These are phyloP conservation scores for Ormyrus rosae DNA, from an alignment of 2,888 invertebrate genomes.

Conservation along the genomic window DNA sequence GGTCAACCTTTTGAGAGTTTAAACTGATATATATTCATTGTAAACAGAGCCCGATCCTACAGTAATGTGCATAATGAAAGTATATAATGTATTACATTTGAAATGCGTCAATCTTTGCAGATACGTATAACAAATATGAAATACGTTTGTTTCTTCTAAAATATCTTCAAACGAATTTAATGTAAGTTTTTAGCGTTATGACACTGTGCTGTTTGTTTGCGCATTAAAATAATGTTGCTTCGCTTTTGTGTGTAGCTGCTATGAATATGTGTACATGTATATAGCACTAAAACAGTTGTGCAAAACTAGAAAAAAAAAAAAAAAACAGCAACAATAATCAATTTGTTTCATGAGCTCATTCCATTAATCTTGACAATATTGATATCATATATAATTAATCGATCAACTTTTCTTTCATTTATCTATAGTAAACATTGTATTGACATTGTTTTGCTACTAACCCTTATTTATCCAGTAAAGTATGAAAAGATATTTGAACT, in stretches of 20 bases:
- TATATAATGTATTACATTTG: constrained; percentile 46
- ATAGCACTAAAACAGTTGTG: constrained; percentile 47
- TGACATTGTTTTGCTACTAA: constrained; percentile 28
- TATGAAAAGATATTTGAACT: constrained; percentile 7
- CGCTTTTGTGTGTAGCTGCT: constrained; percentile 57
- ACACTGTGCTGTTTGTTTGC: constrained; percentile 53
- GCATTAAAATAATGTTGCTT: constrained; percentile 53
- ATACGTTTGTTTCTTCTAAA: constrained; percentile 57
- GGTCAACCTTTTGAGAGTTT: background rate
- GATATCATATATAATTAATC: constrained; percentile 19
- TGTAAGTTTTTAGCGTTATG: constrained; percentile 53
- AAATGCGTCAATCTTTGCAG: constrained; percentile 54
- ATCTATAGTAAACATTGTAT: constrained; percentile 30
- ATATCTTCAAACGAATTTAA: constrained; percentile 51
- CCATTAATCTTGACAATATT: constrained; percentile 34
- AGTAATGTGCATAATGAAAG: constrained; percentile 30
- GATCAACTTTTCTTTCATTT: constrained; percentile 38
- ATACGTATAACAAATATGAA: constrained; percentile 53
- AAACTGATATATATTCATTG: constrained; percentile 7
- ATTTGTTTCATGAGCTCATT: constrained; percentile 34
- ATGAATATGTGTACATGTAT: constrained; percentile 51
- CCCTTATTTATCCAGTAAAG: constrained; percentile 16
- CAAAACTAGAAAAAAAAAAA: constrained; percentile 30
- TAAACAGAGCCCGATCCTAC: constrained; percentile 30
- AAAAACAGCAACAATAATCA: constrained; percentile 42